Evolutionary conservation across 2,797 vertebrate genomes (phyloP).

Genomic region (Pseudopleuronectes americanus): DNA sequence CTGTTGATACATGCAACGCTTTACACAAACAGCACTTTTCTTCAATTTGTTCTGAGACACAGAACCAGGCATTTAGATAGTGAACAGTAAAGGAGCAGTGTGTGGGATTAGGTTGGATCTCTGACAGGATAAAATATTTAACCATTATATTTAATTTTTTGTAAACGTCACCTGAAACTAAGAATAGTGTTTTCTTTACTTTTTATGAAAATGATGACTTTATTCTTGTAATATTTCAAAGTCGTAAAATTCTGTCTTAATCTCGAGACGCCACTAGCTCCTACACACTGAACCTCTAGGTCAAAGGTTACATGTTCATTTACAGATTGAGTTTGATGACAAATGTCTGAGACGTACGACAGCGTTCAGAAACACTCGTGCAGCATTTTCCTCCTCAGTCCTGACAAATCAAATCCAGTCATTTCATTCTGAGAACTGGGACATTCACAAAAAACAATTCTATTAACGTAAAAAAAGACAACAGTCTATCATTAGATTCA

Average conservation of each 20-base stretch:
- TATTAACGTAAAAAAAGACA: conserved; percentile 26
- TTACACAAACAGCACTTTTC: neutral
- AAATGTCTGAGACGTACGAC: no score
- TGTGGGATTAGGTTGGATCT: neutral
- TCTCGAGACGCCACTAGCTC: neutral
- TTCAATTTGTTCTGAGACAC: neutral
- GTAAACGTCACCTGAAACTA: no score
- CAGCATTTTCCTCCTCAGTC: neutral
- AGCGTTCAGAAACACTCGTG: no score
- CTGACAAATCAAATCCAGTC: neutral
- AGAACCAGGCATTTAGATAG: neutral
- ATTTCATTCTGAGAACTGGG: conserved; percentile 29
- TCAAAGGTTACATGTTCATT: neutral
- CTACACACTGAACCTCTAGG: neutral
- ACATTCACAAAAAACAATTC: conserved; percentile 1
- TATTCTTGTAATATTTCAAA: no score
- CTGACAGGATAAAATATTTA: neutral
- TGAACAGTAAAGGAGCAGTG: neutral
- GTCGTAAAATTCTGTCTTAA: no score
- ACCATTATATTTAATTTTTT: no score
- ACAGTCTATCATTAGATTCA: conserved; percentile 24
- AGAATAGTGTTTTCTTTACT: no score
- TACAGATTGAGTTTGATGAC: neutral
- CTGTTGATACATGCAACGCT: neutral
- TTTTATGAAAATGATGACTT: no score